Evolutionary conservation across 1,140 invertebrate species (phyloP).

Genomic region (Sycobia sp.): DNA sequence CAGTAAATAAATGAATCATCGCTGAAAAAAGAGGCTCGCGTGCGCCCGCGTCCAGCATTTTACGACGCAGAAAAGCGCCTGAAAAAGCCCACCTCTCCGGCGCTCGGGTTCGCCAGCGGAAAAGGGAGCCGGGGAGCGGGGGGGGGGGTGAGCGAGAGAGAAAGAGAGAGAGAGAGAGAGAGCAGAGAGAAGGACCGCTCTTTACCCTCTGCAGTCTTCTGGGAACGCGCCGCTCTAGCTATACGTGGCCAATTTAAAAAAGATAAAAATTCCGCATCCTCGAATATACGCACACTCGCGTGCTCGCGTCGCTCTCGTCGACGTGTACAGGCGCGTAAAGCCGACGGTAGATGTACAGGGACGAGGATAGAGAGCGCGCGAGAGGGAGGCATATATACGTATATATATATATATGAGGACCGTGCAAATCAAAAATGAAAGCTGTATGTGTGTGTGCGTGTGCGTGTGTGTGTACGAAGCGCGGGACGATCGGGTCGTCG

Average conservation of each 20-base stretch:
- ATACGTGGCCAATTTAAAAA: conserved; percentile 15
- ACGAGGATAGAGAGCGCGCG: not conserved
- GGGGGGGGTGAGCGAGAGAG: not conserved
- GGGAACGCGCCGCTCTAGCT: not conserved
- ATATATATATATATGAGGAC: no score
- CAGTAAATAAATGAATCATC: conserved; percentile 32
- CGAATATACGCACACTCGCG: conserved; percentile 7
- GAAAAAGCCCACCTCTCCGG: no score
- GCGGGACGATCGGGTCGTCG: conserved; percentile 13
- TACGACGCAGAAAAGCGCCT: conserved; percentile 26
- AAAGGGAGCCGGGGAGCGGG: not conserved
- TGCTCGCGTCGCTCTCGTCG: no score
- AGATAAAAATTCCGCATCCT: conserved; percentile 15
- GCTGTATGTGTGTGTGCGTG: not conserved
- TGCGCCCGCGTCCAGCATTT: no score
- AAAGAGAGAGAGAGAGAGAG: no score
- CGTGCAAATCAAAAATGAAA: no score
- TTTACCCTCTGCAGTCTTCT: not conserved
- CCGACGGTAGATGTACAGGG: no score
- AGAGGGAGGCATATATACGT: no score
- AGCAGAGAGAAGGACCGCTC: no score
- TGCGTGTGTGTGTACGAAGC: no score
- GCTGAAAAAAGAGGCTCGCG: not conserved
- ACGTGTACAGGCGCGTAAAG: not conserved
- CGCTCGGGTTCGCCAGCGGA: no score